Evolutionary conservation across 2,113 vertebrate species (phyloP).

Genomic region (Hylia prasina): DNA sequence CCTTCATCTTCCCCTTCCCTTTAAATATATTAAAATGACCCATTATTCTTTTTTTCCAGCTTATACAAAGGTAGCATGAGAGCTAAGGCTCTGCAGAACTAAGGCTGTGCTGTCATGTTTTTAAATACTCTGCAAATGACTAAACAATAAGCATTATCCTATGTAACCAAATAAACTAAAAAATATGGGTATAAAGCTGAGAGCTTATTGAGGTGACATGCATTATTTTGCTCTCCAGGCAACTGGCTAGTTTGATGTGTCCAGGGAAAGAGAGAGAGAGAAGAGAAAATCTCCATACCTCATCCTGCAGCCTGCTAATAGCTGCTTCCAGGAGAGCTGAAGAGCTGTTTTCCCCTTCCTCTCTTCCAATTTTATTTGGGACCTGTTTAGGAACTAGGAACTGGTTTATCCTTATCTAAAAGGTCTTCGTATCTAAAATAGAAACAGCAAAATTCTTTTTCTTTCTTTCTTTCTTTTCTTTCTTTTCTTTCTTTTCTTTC

Average conservation of each 20-base stretch:
- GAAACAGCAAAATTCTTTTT: not conserved
- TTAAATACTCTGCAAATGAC: not conserved
- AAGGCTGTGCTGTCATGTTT: not conserved
- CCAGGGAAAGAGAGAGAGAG: not conserved
- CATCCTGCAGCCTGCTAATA: not conserved
- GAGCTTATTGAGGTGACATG: not conserved
- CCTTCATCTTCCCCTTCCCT: not conserved
- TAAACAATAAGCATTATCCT: not conserved
- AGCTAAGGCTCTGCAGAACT: not conserved
- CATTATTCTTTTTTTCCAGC: not conserved
- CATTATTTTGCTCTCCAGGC: not conserved
- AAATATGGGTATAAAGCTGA: not conserved
- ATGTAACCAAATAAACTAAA: not conserved
- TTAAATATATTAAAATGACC: not conserved
- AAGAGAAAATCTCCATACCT: not conserved
- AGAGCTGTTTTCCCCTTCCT: not conserved
- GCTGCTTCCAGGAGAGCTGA: not conserved
- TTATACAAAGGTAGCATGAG: not conserved
- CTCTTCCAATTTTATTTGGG: not conserved
- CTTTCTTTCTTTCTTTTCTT: not conserved
- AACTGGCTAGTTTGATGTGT: not conserved
- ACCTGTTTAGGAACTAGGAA: not conserved
- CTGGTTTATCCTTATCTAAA: not conserved
- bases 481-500: rapidly evolving
- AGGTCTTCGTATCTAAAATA: not conserved